These are phyloP conservation scores for Drosophila nasuta DNA, from an alignment of 1,140 invertebrate species.

Conservation along the genomic window DNA sequence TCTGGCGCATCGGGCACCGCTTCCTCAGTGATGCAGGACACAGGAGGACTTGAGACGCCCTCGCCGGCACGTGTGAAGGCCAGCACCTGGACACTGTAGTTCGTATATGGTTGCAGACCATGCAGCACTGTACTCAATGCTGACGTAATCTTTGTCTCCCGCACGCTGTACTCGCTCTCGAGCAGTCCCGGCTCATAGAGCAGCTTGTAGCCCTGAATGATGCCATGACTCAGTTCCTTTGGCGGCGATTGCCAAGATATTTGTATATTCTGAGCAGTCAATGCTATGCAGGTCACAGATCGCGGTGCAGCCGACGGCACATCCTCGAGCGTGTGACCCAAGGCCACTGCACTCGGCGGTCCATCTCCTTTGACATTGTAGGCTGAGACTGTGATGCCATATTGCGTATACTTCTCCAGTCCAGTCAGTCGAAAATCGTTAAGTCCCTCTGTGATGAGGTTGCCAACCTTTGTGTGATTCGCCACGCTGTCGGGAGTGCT, in stretches of 20 bases:
- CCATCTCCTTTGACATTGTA: constrained; percentile 93
- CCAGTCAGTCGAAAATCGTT: constrained; percentile 87
- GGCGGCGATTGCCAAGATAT: constrained; percentile 92
- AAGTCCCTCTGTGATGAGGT: constrained; percentile 85
- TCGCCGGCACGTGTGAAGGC: constrained; percentile 92
- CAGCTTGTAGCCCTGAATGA: constrained; percentile 92
- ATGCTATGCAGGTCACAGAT: constrained; percentile 88
- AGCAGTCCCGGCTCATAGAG: constrained; percentile 89
- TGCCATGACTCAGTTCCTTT: constrained; percentile 88
- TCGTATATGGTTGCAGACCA: constrained; percentile 89
- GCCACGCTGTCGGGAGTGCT: constrained; percentile 82
- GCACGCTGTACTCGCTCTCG: constrained; percentile 86
- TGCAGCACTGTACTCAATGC: constrained; percentile 87
- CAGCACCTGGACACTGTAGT: constrained; percentile 92
- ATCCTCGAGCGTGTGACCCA: constrained; percentile 92
- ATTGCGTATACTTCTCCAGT: constrained; percentile 92
- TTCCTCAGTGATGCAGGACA: constrained; percentile 91
- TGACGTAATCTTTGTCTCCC: constrained; percentile 87
- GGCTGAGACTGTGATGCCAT: constrained; percentile 91
- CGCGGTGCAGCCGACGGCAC: constrained; percentile 89
- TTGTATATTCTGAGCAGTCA: constrained; percentile 90
- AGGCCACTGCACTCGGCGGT: constrained; percentile 88
- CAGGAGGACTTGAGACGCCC: constrained; percentile 88
- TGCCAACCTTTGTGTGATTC: constrained; percentile 86
- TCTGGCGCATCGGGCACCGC: constrained; percentile 90